Evolutionary conservation across 2,113 vertebrate genomes (phyloP), one percentile per base, ranked within the genome.

Genomic region (Tragelaphus scriptus): DNA sequence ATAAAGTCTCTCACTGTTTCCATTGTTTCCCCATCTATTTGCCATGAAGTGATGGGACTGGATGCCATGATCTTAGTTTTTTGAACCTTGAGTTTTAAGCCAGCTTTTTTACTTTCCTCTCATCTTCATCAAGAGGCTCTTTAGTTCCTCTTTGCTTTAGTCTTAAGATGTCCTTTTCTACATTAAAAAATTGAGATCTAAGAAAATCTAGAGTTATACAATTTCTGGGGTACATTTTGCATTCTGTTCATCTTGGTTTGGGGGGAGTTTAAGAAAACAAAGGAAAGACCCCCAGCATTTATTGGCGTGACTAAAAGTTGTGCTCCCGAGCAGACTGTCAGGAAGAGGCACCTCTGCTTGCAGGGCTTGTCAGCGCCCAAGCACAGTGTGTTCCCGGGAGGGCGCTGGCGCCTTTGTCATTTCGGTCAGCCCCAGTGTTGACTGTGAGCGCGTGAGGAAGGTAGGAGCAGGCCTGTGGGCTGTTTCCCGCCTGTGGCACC

Each of bases 301-400:
- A 92, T 98, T 97, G 94, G 92, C 91, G 86, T 97, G 81, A 68
- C 96, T 88, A 94, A 98, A 53, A 53, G 97, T 82, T 90, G 91
- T 58, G 97, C 97, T 97, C 98, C 97, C 97, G 88, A 88, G 97
- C 85, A 95, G 91, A 92, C 98, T 98, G 98, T 98, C 98, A 96
- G 98, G 98, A 97, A 75, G 97, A 95, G 94, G 97, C 96, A 95
- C 97, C 98, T 98, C 98, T 98, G 80, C 25, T 85, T 26, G 85
- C 90, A 98, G 98, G 98, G 97, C 97, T 94, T 88, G 91, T 97
- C 97, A 94, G 98, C 98, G 98, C 98, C 98, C 98, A 98, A 97
- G 98, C 97, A 28, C 65, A 7, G 30, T 55, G 55, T 12, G 2
- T 10, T 81, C 59, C 58, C 28, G 75, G 85, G 95, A 97, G 93